Evolutionary conservation across 2,797 vertebrate species (phyloP).

Genomic region (Octomys mimax): DNA sequence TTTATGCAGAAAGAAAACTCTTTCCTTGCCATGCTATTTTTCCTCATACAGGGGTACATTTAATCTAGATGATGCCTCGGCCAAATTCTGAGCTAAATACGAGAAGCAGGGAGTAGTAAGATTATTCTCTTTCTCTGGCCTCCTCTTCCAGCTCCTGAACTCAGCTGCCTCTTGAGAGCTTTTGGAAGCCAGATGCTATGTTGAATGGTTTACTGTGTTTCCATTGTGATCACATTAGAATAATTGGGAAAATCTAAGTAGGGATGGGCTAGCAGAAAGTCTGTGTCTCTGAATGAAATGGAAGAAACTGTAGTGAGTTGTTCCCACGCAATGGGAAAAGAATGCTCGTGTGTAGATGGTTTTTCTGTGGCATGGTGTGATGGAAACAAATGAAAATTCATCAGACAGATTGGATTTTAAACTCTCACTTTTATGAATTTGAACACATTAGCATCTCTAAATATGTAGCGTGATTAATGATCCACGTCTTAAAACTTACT

Average conservation of each 20-base stretch:
- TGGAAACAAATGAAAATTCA: neutral
- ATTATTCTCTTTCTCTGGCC: slow-evolving; percentile 13
- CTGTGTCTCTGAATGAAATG: slow-evolving; percentile 30
- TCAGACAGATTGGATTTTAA: slow-evolving; percentile 42
- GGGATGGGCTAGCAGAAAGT: slow-evolving; percentile 30
- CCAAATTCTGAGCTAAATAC: slow-evolving; percentile 69
- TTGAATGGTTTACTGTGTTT: slow-evolving; percentile 72
- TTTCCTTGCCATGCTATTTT: slow-evolving; percentile 59
- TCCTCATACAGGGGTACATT: neutral
- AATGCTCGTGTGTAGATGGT: neutral
- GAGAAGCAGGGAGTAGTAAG: slow-evolving; percentile 1
- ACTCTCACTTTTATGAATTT: neutral
- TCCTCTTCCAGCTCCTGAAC: slow-evolving; percentile 68
- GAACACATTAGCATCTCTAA: neutral
- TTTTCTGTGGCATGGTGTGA: neutral
- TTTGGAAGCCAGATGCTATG: slow-evolving; percentile 79
- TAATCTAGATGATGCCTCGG: slow-evolving; percentile 69
- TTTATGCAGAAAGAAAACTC: slow-evolving; percentile 55
- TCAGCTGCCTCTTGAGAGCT: slow-evolving; percentile 74
- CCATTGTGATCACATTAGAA: slow-evolving; percentile 56
- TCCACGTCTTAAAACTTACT: neutral
- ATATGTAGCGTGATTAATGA: neutral
- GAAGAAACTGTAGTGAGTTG: slow-evolving; percentile 49
- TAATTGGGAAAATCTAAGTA: slow-evolving; percentile 58
- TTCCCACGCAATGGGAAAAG: slow-evolving; percentile 15